phyloP scores from a whole-genome alignment of 2,888 invertebrate species.

The Micoletzkya japonica region DNA sequence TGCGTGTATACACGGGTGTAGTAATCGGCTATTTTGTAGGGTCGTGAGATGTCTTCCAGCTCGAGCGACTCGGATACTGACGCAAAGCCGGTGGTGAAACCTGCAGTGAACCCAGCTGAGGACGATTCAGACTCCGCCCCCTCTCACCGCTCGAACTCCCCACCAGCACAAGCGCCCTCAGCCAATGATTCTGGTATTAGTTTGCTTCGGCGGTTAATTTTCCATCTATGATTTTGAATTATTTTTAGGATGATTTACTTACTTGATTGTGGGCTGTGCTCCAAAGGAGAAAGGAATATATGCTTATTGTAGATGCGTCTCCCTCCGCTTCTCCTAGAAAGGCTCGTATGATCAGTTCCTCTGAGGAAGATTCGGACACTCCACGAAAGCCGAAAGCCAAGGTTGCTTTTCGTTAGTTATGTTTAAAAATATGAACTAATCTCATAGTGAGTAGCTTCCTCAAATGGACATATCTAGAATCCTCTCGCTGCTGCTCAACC shows the following conservation, averaged over 20 bases:
- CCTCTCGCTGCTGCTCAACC: too few relatives aligned
- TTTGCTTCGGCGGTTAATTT: too few relatives aligned
- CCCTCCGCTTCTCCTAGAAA: background rate
- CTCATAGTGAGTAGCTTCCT: background rate
- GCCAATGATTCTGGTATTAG: background rate
- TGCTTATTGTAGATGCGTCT: background rate
- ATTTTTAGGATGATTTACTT: background rate
- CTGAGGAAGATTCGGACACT: slow-evolving; percentile 10
- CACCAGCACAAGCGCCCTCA: background rate
- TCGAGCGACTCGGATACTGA: too few relatives aligned
- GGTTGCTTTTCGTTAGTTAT: background rate
- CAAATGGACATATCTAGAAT: slow-evolving; percentile 1
- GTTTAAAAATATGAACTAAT: background rate
- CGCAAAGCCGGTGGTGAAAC: too few relatives aligned
- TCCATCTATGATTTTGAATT: too few relatives aligned
- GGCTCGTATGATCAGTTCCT: slow-evolving; percentile 4
- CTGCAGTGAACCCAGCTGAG: too few relatives aligned
- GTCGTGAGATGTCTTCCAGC: too few relatives aligned
- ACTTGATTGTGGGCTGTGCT: background rate
- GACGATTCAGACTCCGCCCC: slow-evolving; percentile 24
- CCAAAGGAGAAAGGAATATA: too few relatives aligned
- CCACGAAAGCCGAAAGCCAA: background rate
- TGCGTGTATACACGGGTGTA: too few relatives aligned
- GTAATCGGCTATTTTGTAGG: too few relatives aligned
- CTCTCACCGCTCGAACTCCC: slow-evolving; percentile 16